These are phyloP conservation scores for Callipepla squamata DNA, from an alignment of 2,113 vertebrate species.

Conservation along the genomic window DNA sequence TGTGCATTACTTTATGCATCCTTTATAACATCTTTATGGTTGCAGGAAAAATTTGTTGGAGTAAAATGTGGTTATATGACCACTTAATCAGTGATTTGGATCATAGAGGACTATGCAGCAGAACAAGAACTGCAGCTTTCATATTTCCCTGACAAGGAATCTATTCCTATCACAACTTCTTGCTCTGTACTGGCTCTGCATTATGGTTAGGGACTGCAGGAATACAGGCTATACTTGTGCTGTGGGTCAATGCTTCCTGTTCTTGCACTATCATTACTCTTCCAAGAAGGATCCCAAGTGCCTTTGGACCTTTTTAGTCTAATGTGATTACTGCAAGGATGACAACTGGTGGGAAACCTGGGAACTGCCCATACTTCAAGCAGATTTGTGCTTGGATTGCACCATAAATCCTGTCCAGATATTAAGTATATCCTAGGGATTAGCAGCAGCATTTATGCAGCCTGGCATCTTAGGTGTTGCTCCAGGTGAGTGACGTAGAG, in stretches of 20 bases:
- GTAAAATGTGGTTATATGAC: not conserved
- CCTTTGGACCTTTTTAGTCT: not conserved
- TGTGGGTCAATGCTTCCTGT: not conserved
- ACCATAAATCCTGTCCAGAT: not conserved
- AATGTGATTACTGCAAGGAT: not conserved
- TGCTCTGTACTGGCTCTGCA: not conserved
- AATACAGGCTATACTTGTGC: fast-evolving
- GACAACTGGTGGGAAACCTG: not conserved
- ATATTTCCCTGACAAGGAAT: not conserved
- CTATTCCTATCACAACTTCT: not conserved
- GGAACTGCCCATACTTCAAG: not conserved
- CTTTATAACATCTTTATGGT: not conserved
- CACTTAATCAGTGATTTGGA: not conserved
- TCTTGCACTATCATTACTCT: fast-evolving
- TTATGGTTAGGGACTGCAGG: not conserved
- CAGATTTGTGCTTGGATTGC: not conserved
- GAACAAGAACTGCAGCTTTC: not conserved
- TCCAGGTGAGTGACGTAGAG: not conserved
- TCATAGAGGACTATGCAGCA: not conserved
- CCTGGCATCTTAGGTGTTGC: not conserved
- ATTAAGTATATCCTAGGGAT: not conserved
- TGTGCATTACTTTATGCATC: not conserved
- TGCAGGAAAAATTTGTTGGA: not conserved
- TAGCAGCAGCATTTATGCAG: not conserved
- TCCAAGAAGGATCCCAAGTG: not conserved